A percentile compares a stretch with the other conserved stretches of the same genome.
phyloP scores from a whole-genome alignment of 2,888 invertebrate genomes.

The Heteromurus nitidus region DNA sequence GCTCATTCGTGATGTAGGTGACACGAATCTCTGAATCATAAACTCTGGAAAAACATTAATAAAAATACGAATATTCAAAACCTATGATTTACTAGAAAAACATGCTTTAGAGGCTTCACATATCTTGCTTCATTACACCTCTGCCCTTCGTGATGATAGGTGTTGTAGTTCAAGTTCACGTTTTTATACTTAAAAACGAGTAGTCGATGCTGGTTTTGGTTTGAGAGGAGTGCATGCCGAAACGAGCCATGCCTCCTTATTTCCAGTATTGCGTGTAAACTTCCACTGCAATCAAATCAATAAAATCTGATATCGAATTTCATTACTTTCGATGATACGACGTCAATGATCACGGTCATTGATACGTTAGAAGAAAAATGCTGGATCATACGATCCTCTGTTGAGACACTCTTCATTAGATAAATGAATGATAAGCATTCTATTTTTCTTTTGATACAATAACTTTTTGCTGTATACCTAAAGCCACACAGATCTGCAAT shows the following conservation, averaged over 20 bases:
- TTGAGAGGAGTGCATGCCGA: no score
- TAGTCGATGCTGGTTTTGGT: no score
- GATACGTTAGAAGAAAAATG: no score
- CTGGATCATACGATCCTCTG: constrained; percentile 5
- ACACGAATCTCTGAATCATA: background rate
- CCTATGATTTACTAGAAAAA: background rate
- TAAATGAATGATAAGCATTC: background rate
- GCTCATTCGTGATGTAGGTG: background rate
- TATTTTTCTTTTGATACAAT: constrained; percentile 3
- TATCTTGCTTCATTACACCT: background rate
- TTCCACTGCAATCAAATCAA: background rate
- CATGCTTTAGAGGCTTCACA: background rate
- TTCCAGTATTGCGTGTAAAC: background rate
- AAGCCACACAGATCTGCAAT: no score
- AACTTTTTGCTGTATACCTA: background rate
- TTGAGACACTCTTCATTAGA: background rate
- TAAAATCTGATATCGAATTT: background rate
- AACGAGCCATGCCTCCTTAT: no score
- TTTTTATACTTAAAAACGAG: no score
- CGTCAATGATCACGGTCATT: no score
- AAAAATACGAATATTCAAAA: background rate
- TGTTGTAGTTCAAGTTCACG: no score
- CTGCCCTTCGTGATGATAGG: background rate
- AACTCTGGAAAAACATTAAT: background rate
- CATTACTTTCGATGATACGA: no score